Evolutionary conservation across 2,888 invertebrate species (phyloP).

Genomic region (Lasiommata megera): DNA sequence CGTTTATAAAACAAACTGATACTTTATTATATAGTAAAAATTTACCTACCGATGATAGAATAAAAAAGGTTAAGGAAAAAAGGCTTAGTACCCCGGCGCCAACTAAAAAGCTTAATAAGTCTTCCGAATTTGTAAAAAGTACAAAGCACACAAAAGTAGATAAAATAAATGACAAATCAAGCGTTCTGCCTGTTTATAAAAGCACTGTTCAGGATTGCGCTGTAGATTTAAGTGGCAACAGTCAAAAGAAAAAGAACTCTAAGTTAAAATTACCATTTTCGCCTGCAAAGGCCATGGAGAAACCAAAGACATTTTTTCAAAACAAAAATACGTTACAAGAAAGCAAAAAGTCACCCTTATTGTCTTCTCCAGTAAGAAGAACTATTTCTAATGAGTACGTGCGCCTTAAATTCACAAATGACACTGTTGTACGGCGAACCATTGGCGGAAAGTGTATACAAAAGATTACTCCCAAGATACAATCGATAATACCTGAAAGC

Average conservation of each 20-base stretch:
- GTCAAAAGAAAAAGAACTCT: conserved; percentile 59
- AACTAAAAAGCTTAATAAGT: conserved; percentile 60
- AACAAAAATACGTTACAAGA: conserved; percentile 54
- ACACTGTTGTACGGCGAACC: conserved; percentile 67
- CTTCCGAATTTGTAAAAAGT: conserved; percentile 57
- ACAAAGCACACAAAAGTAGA: conserved; percentile 46
- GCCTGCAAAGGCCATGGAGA: conserved; percentile 67
- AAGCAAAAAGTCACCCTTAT: conserved; percentile 57
- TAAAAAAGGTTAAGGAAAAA: conserved; percentile 59
- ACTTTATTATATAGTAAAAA: conserved; percentile 44
- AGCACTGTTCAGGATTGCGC: conserved; percentile 52
- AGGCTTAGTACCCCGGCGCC: conserved; percentile 60
- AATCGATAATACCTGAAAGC: conserved; percentile 77
- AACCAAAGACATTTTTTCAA: conserved; percentile 72
- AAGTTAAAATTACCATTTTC: conserved; percentile 72
- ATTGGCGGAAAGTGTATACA: conserved; percentile 71
- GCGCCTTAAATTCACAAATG: conserved; percentile 67
- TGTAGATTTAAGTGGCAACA: conserved; percentile 50
- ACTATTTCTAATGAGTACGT: conserved; percentile 79
- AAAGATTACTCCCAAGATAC: conserved; percentile 75
- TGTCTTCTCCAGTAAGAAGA: conserved; percentile 66
- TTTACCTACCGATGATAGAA: conserved; percentile 41
- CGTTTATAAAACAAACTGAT: conserved; percentile 58
- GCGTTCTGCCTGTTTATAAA: conserved; percentile 67
- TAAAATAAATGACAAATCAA: conserved; percentile 54